Evolutionary conservation across 2,113 vertebrate species (phyloP).

Genomic region (Macrotus californicus): DNA sequence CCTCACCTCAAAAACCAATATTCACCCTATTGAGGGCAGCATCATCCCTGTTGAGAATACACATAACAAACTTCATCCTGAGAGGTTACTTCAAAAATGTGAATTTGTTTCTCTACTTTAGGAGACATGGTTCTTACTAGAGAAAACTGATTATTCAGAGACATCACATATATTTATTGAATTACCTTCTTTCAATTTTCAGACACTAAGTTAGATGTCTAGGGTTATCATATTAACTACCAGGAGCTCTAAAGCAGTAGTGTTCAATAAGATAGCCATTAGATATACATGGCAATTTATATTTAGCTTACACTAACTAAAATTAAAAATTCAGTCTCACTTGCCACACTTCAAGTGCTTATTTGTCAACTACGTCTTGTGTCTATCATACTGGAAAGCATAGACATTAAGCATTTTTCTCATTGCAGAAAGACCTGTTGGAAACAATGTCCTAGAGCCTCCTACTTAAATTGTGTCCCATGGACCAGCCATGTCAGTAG

Average conservation of each 20-base stretch:
- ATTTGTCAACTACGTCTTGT: neutral
- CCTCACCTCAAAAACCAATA: neutral
- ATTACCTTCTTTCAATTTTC: neutral
- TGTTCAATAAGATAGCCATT: neutral
- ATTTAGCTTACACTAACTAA: neutral
- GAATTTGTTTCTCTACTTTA: neutral
- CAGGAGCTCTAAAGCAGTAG: accelerated
- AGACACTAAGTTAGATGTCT: neutral
- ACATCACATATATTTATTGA: neutral
- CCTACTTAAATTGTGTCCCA: neutral
- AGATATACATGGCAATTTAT: neutral
- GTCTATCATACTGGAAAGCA: neutral
- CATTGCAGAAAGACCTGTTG: neutral
- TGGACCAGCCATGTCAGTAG: no score
- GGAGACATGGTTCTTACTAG: neutral
- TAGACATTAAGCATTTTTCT: neutral
- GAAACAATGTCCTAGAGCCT: neutral
- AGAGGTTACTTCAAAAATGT: neutral
- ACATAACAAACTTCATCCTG: neutral
- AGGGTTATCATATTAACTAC: neutral
- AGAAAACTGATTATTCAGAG: neutral
- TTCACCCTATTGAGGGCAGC: neutral
- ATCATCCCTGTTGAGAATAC: neutral
- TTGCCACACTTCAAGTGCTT: neutral
- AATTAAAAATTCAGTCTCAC: neutral